phyloP scores from a whole-genome alignment of 2,797 vertebrate genomes.

The Pseudochromis fuscus region DNA sequence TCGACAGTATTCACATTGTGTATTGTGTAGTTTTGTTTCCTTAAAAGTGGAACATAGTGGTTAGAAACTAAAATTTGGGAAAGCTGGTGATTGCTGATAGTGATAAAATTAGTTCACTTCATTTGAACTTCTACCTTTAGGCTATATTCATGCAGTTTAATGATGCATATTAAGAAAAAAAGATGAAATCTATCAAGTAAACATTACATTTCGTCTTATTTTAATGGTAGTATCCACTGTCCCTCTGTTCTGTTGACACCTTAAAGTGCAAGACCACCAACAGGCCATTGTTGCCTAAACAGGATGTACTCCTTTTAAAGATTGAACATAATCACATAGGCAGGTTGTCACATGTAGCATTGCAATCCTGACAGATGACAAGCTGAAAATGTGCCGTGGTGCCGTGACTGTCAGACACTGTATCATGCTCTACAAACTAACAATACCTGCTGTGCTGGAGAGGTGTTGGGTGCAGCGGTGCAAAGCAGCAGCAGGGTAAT shows the following conservation, averaged over 20 bases:
- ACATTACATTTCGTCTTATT: neutral
- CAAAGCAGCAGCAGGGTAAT: conserved; percentile 72
- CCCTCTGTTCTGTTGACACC: neutral
- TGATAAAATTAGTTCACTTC: neutral
- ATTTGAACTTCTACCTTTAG: neutral
- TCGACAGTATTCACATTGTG: too few relatives aligned
- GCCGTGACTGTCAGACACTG: conserved; percentile 49
- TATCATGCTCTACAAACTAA: conserved; percentile 42
- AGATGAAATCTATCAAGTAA: neutral
- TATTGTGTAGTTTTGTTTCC: too few relatives aligned
- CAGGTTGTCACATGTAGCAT: conserved; percentile 14
- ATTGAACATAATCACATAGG: conserved; percentile 37
- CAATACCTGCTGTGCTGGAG: conserved; percentile 52
- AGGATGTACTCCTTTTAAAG: conserved; percentile 14
- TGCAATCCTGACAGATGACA: conserved; percentile 36
- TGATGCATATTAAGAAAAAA: too few relatives aligned
- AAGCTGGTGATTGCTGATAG: too few relatives aligned
- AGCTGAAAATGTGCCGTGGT: conserved; percentile 25
- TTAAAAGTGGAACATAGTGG: too few relatives aligned
- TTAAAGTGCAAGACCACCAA: conserved; percentile 8
- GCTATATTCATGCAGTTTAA: neutral
- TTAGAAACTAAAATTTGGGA: too few relatives aligned
- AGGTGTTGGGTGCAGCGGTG: conserved; percentile 68
- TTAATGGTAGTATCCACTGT: neutral
- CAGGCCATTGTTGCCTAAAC: neutral